Base-by-base conservation (phyloP, 2,797 vertebrate genomes). In the Coregonus sp. region DNA sequence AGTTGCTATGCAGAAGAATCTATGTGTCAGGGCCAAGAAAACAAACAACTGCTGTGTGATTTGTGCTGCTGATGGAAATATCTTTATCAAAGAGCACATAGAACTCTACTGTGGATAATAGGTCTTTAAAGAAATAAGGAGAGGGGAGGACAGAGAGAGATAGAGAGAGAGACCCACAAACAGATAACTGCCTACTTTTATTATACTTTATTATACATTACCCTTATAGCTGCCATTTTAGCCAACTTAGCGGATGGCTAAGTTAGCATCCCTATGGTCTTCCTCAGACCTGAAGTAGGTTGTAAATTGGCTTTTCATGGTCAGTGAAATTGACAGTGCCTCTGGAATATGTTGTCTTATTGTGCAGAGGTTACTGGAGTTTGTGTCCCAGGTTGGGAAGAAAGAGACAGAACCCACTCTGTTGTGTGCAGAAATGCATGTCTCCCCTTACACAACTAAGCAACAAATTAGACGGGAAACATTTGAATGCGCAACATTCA, bases 401-500 rank as follows among this genome's bases (percentile, higher is more conserved):
- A 63, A 4, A 63, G 1, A 63, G 25, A 63, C 59, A 25, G 59
- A 63, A 63, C 18, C 54, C 18, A n/a, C n/a, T 9, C 25, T 9
- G 59, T 63, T 25, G 59, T 35, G 65, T 37, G 15, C 78, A 71
- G 85, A 69, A 74, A 31, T 74, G 73, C 80, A 67, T 73, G 79
- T 12, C 85, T 80, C 66, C 75, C 79, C 82, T 6, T 75, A 79
- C 74, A 77, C 73, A 86, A 78, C 85, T 73, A 83, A 79, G 76
- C 69, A 81, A 84, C 75, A 87, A 86, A 89, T 86, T 83, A 81
- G 74, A 75, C 79, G 70, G 75, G 77, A 89, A 77, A 82, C 75
- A n/a, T 85, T 88, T 88, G 86, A 88, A 80, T 78, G 78, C 73
- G 78, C 75, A 80, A 89, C 85, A 90, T 89, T 88, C 81, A 92